These are phyloP conservation scores for Lates japonicus DNA, from an alignment of 2,797 vertebrate species.

Conservation along the genomic window DNA sequence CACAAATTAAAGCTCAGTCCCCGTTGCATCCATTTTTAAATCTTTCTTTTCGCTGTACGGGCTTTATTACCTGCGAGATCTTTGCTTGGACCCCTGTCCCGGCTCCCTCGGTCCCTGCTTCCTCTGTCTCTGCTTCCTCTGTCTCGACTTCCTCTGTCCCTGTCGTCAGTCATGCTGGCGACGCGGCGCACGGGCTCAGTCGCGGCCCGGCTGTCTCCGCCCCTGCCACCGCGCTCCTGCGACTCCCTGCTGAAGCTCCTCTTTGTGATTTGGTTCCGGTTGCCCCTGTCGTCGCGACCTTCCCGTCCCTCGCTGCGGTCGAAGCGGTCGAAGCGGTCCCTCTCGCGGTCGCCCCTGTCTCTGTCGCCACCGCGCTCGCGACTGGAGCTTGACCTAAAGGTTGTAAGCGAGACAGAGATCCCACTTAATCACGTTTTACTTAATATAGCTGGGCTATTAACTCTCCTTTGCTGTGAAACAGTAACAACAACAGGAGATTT, in stretches of 20 bases:
- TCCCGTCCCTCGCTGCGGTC: slow-evolving; percentile 87
- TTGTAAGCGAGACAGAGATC: background rate
- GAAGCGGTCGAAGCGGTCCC: slow-evolving; percentile 89
- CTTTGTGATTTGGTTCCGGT: slow-evolving; percentile 88
- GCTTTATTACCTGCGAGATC: slow-evolving; percentile 69
- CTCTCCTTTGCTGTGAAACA: too few relatives aligned
- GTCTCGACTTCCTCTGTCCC: slow-evolving; percentile 81
- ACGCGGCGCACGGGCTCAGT: slow-evolving; percentile 92
- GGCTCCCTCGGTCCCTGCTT: slow-evolving; percentile 74
- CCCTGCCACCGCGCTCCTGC: slow-evolving; percentile 90
- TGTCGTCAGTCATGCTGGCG: slow-evolving; percentile 93
- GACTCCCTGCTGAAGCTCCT: slow-evolving; percentile 97
- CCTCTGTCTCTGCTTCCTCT: slow-evolving; percentile 76
- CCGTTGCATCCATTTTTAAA: background rate
- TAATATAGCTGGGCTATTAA: too few relatives aligned
- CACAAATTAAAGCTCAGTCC: background rate
- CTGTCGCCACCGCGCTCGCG: slow-evolving; percentile 88
- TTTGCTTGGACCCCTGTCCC: slow-evolving; percentile 78
- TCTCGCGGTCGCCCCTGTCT: slow-evolving; percentile 70
- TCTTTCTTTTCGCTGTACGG: background rate
- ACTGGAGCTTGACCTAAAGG: slow-evolving; percentile 92
- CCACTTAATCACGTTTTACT: background rate
- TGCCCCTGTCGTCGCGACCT: slow-evolving; percentile 82
- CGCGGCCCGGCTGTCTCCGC: slow-evolving; percentile 86
- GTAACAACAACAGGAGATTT: too few relatives aligned